These are phyloP conservation scores for Triplophysa bombifrons DNA, from an alignment of 2,797 vertebrate species.

Conservation along the genomic window DNA sequence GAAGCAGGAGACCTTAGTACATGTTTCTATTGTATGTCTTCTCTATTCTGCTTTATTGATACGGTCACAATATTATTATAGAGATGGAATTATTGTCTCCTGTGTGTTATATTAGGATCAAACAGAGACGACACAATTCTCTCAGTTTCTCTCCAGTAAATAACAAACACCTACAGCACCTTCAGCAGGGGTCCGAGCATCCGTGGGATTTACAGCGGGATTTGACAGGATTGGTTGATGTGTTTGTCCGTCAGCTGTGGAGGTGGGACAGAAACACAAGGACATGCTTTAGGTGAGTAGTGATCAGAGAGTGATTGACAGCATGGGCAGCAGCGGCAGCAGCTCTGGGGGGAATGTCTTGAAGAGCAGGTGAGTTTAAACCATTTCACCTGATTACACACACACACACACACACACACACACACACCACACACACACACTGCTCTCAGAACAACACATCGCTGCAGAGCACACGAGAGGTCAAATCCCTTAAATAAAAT, in stretches of 20 bases:
- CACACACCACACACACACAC: not conserved
- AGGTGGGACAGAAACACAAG: constrained; percentile 48
- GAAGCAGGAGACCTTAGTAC: too few relatives aligned
- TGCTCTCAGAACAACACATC: not conserved
- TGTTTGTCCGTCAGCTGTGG: constrained; percentile 65
- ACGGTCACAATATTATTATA: too few relatives aligned
- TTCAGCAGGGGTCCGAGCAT: not conserved
- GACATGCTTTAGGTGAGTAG: constrained; percentile 49
- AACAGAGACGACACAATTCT: too few relatives aligned
- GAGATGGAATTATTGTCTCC: too few relatives aligned
- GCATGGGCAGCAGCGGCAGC: constrained; percentile 76
- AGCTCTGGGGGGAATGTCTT: constrained; percentile 55
- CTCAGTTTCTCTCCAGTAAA: too few relatives aligned
- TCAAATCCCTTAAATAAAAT: not conserved
- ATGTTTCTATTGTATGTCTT: too few relatives aligned
- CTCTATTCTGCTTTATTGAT: too few relatives aligned
- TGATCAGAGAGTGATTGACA: constrained; percentile 55
- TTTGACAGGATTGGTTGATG: constrained; percentile 49
- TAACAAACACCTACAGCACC: not conserved
- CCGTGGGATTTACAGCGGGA: constrained; percentile 14
- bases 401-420: too few relatives aligned
- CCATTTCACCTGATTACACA: not conserved
- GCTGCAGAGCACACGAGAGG: too few relatives aligned
- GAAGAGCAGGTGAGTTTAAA: constrained; percentile 67
- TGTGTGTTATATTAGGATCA: not conserved